Base-by-base conservation (phyloP, 2,113 vertebrate genomes). In the Vimba vimba region DNA sequence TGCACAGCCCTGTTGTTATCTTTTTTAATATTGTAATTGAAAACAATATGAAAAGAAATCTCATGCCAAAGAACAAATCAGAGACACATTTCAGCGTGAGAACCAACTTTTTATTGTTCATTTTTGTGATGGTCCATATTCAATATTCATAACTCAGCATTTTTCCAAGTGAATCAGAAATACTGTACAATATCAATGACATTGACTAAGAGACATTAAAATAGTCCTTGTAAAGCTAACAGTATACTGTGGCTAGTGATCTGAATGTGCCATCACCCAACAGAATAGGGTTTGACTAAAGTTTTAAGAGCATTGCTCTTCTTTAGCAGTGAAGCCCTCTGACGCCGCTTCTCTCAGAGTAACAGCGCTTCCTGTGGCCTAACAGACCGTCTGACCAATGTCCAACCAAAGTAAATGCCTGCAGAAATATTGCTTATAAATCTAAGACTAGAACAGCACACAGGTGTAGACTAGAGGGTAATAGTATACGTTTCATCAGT, bases 121-220 rank as follows among this genome's bases (percentile, higher is more conserved):
- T 71, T 82, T 86, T 84, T 64, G 73, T 89, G 83, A 79, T 87
- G 79, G 79, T 87, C 83, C 79, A 79, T 83, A 79, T 85, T 87
- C 64, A 89, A 69, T 83, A 85, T 75, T 89, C 71, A 84, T 80
- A 89, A 74, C 25, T 79, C 25, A 64, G 71, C 69, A 23, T 79
- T 57, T 85, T 74, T 45, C 83, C 85, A 89, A 89, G 86, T 85
- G 83, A 85, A 82, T 89, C 66, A 82, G 87, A 87, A 90, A 90
- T 90, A 88, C 89, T 90, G 89, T 88, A 90, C 89, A 90, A 88
- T 90, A 88, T 86, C 89, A 83, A 90, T 88, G 87, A 90, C 89
- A 90, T 68, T 88, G 82, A 89, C 84, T 79, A 85, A 78, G 36
- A 80, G 78, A 86, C 89, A 69, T 77, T 79, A 82, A 85, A 87